Conservation (phyloP, 1,140 invertebrate genomes). For the Megalopta genalis region DNA sequence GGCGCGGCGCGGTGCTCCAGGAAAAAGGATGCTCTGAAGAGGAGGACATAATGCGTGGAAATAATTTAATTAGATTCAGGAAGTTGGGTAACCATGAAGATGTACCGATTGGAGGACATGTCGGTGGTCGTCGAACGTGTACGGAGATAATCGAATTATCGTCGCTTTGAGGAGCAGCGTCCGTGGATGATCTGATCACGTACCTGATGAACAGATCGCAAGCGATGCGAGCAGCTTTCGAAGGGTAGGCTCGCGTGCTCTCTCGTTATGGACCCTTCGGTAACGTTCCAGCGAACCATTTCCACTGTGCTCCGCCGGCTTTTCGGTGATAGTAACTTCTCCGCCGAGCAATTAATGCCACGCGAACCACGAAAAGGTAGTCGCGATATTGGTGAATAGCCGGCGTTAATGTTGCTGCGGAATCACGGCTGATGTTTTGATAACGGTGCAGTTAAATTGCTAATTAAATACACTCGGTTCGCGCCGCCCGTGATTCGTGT, state of each 20-base stretch:
- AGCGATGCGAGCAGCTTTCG: constrained; percentile 78
- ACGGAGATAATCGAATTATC: constrained; percentile 79
- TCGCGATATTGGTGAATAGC: constrained; percentile 16
- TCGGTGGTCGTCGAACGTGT: constrained; percentile 78
- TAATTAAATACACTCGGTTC: background rate
- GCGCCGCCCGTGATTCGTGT: background rate
- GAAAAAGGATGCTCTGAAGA: background rate
- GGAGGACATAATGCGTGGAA: background rate
- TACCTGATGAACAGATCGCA: constrained; percentile 76
- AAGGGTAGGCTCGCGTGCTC: constrained; percentile 63
- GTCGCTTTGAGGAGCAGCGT: constrained; percentile 79
- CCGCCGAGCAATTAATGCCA: constrained; percentile 41
- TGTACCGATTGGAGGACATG: constrained; percentile 64
- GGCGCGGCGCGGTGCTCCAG: background rate
- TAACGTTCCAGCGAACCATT: constrained; percentile 63
- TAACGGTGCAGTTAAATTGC: background rate
- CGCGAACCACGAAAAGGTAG: constrained; percentile 50
- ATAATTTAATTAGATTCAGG: constrained; percentile 36
- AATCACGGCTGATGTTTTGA: background rate
- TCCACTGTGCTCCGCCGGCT: constrained; percentile 54
- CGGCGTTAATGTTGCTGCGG: constrained; percentile 5
- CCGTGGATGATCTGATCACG: constrained; percentile 79
- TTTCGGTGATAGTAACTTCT: constrained; percentile 48
- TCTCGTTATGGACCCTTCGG: constrained; percentile 51
- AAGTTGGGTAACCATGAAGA: constrained; percentile 51